Conservation (phyloP, 92 coral and sea anemone genomes). For the Palythoa grandiflora region DNA sequence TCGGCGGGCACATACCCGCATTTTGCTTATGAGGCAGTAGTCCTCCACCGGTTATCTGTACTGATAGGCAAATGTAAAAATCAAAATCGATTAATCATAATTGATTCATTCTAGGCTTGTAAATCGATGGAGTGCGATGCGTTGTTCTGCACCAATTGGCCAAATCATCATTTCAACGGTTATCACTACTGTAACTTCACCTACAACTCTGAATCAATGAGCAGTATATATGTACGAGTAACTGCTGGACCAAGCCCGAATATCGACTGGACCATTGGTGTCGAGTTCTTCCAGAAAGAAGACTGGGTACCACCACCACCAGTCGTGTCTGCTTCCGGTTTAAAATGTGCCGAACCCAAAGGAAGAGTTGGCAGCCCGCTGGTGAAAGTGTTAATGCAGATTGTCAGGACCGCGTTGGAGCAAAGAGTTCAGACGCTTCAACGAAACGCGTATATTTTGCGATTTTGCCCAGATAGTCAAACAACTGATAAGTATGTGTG, state of each 20-base stretch:
- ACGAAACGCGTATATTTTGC: conserved; percentile 17
- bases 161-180: conserved; percentile 44
- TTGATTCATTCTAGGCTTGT: conserved; percentile 28
- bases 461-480: conserved; percentile 57
- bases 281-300: conserved; percentile 38
- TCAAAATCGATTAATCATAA: too few relatives aligned
- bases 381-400: conserved; percentile 51
- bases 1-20: too few relatives aligned
- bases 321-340: background rate
- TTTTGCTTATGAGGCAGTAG: too few relatives aligned
- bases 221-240: conserved; percentile 32
- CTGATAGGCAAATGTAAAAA: too few relatives aligned
- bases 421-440: conserved; percentile 49
- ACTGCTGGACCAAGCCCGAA: conserved; percentile 58
- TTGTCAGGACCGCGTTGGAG: conserved; percentile 22
- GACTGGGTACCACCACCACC: conserved; percentile 43
- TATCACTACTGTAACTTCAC: conserved; percentile 57
- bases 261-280: conserved; percentile 60
- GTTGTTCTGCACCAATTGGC: conserved; percentile 50
- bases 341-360: conserved; percentile 30
- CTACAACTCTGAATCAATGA: conserved; percentile 45
- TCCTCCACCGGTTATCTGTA: too few relatives aligned
- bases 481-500: conserved; percentile 52
- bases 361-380: background rate
- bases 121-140: conserved; percentile 28